phyloP scores from a whole-genome alignment of 2,797 vertebrate genomes.

The Fundulus diaphanus region DNA sequence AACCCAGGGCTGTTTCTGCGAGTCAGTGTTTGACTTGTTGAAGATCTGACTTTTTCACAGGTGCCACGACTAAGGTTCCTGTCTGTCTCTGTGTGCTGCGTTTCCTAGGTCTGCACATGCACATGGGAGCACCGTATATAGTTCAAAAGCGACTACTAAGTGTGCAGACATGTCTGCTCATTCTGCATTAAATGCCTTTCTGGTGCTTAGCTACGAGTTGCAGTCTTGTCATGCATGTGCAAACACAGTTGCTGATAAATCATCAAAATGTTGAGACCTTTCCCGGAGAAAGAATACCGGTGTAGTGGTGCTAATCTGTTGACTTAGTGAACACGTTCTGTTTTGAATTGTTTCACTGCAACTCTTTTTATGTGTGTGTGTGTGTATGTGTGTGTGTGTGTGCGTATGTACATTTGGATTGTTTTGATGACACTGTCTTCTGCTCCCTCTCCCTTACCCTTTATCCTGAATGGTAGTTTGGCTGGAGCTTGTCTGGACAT shows the following conservation, averaged over 20 bases:
- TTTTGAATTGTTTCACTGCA: slow-evolving; percentile 53
- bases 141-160: slow-evolving; percentile 45
- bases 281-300: slow-evolving; percentile 59
- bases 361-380: slow-evolving; percentile 5
- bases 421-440: slow-evolving; percentile 53
- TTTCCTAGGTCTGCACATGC: slow-evolving; percentile 18
- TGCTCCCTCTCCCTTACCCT: slow-evolving; percentile 46
- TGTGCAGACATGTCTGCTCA: slow-evolving; percentile 70
- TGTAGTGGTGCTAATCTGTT: slow-evolving; percentile 65
- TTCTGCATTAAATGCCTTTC: slow-evolving; percentile 69
- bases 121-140: slow-evolving; percentile 22
- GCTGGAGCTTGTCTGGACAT: slow-evolving; percentile 64
- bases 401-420: slow-evolving; percentile 39
- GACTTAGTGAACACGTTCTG: slow-evolving; percentile 60
- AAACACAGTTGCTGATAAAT: slow-evolving; percentile 68
- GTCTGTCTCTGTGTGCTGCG: slow-evolving; percentile 47
- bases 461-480: slow-evolving; percentile 38
- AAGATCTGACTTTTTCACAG: slow-evolving; percentile 58
- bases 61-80: slow-evolving; percentile 50
- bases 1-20: slow-evolving; percentile 39
- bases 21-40: slow-evolving; percentile 40
- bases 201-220: slow-evolving; percentile 65
- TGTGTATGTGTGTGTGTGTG: slow-evolving; percentile 1
- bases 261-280: slow-evolving; percentile 28
- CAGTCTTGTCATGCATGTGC: slow-evolving; percentile 52